phyloP scores from a whole-genome alignment of 2,797 vertebrate species.

The Eidolon dupreanum region DNA sequence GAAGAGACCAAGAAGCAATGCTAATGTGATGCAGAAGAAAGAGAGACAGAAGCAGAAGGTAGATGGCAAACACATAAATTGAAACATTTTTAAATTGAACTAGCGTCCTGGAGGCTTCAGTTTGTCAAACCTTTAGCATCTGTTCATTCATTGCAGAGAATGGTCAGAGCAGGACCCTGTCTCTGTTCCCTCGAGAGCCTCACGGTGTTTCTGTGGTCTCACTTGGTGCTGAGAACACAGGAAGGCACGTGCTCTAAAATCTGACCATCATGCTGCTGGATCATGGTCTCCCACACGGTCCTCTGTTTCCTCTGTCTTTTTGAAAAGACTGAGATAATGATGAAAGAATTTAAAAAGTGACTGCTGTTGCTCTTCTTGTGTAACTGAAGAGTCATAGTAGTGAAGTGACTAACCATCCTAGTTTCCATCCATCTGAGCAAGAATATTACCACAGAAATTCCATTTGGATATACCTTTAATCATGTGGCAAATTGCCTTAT shows the following conservation, averaged over 20 bases:
- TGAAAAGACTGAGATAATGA: not conserved
- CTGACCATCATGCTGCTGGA: rapidly evolving
- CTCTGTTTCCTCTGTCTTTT: not conserved
- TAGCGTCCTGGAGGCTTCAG: not conserved
- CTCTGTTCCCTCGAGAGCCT: not conserved
- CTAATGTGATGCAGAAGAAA: not conserved
- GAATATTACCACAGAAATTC: constrained; percentile 61
- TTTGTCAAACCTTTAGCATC: not conserved
- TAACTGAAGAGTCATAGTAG: constrained; percentile 31
- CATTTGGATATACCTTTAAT: constrained; percentile 71
- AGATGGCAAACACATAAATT: not conserved
- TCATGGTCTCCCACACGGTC: rapidly evolving
- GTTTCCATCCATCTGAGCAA: constrained; percentile 6
- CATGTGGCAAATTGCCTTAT: constrained; percentile 71
- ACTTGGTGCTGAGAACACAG: not conserved
- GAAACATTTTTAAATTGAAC: not conserved
- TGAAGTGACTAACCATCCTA: constrained; percentile 11
- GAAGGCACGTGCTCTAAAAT: not conserved
- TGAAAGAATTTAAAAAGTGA: not conserved
- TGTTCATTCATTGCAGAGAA: not conserved
- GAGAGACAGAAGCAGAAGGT: not conserved
- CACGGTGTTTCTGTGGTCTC: rapidly evolving
- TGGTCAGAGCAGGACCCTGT: not conserved
- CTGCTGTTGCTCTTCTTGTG: not conserved
- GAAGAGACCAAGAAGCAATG: not conserved